Base-by-base conservation (phyloP, 2,797 vertebrate species). In the Chaenodraco wilsoni region DNA sequence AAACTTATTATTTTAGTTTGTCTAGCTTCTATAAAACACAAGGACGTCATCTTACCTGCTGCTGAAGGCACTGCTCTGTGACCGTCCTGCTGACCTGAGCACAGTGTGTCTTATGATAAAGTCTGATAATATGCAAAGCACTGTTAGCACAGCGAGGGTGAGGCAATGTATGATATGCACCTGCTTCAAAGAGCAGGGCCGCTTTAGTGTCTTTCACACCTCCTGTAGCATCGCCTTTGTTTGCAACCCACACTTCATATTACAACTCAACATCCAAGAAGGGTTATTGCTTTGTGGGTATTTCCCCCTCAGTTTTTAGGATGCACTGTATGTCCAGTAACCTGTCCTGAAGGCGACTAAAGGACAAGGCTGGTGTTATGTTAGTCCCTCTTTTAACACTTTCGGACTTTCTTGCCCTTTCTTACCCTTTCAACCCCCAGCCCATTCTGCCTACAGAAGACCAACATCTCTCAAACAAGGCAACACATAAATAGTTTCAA, bases 91-190 rank as follows among this genome's bases (percentile, higher is more conserved):
- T 65, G 45, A 11, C 3, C 54, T 33, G 10, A 59, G 48, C 41
- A 3, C 31, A 14, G 33, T 2, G 13, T 17, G 21, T 54, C 7
- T 57, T 37, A 50, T 21, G 33, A 61, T 2, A 52, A 23, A 17
- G 31, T 59, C 44, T 79, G 82, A 83, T 89, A 75, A 79, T 6
- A 87, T 88, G 89, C 81, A 91, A 91, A 91, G 11, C 27, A 4
- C n/a, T 4, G 48, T 27, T 9, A 61, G 21, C 16, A 5, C 23
- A 13, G 17, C 10, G 2, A 55, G 15, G 2, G 5, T 9, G 17
- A 45, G 16, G 45, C n/a, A 17, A 66, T 19, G 17, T 31, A 62
- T 31, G 54, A 17, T 11, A 2, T 37, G 50, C 15, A 51, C n/a
- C 27, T 56, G 27, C 40, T 37, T 45, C 10, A 21, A 23, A 37